These are phyloP conservation scores for Sitta carolinensis DNA, from an alignment of 2,797 vertebrate species.

Conservation along the genomic window DNA sequence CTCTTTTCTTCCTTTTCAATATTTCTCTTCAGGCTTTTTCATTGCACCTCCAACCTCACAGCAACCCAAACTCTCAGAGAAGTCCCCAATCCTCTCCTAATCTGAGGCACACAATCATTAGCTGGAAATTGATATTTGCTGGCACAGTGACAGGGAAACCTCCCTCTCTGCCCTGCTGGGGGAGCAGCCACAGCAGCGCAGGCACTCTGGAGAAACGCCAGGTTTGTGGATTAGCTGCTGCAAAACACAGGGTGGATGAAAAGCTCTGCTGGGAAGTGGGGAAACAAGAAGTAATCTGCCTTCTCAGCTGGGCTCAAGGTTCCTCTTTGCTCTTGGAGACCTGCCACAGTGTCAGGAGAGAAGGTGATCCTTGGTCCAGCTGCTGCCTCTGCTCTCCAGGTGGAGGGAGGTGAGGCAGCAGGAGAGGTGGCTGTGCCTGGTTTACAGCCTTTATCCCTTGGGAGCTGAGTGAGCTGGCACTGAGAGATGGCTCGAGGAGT, in stretches of 20 bases:
- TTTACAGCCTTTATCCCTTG: neutral
- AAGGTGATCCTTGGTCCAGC: neutral
- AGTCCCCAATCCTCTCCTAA: neutral
- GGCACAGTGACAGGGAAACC: neutral
- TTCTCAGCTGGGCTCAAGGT: neutral
- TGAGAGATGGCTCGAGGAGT: neutral
- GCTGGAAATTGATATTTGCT: constrained; percentile 3
- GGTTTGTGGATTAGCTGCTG: neutral
- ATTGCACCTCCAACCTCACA: neutral
- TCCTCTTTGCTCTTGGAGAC: neutral
- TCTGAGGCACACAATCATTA: neutral
- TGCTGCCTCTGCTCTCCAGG: neutral
- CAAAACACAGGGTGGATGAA: neutral
- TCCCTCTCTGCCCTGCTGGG: neutral
- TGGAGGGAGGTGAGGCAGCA: fast-evolving
- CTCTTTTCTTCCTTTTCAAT: neutral
- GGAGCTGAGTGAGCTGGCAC: neutral
- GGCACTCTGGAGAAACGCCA: neutral
- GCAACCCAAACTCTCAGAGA: neutral
- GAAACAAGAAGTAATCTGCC: neutral
- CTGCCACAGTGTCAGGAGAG: neutral
- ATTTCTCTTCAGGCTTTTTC: neutral
- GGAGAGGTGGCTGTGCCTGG: neutral
- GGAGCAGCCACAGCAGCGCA: neutral
- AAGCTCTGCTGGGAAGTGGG: neutral